Evolutionary conservation across 2,113 vertebrate genomes (phyloP).

Genomic region (Syngnathoides biaculeatus): DNA sequence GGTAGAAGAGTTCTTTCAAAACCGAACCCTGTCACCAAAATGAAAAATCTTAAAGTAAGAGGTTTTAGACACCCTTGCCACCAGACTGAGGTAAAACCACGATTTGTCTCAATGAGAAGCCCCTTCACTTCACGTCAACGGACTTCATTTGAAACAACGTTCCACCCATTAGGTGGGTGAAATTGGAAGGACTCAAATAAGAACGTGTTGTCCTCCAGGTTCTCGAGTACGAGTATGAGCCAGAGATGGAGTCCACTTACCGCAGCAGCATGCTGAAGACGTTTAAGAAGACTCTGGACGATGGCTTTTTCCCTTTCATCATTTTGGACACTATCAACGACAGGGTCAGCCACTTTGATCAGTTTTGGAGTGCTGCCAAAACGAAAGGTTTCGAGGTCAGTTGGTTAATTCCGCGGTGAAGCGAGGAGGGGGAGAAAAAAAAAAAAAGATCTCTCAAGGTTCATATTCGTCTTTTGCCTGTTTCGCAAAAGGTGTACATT

Average conservation of each 20-base stretch:
- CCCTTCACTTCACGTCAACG: too few species aligned
- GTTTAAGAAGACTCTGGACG: constrained; percentile 96
- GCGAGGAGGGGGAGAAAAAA: background rate
- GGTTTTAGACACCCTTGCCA: too few species aligned
- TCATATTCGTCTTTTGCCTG: constrained; percentile 9
- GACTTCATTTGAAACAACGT: too few species aligned
- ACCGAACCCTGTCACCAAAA: too few species aligned
- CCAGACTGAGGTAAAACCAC: too few species aligned
- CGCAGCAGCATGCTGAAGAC: constrained; percentile 98
- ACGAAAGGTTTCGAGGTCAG: constrained; percentile 97
- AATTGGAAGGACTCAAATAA: background rate
- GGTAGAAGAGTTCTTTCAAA: background rate
- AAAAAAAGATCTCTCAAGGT: background rate
- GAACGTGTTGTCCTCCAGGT: constrained; percentile 67
- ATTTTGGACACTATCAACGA: constrained; percentile 97
- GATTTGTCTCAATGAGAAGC: too few species aligned
- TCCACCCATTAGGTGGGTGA: too few species aligned
- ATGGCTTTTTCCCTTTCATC: constrained; percentile 98
- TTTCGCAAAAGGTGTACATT: constrained; percentile 84
- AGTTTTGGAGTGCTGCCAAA: constrained; percentile 98
- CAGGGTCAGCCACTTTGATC: constrained; percentile 92
- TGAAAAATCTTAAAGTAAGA: too few species aligned
- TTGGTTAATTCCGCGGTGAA: background rate
- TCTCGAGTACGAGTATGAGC: constrained; percentile 96
- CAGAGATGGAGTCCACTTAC: constrained; percentile 96